These are phyloP conservation scores for Tetraodon nigroviridis DNA, from an alignment of 2,113 vertebrate species.

Conservation along the genomic window DNA sequence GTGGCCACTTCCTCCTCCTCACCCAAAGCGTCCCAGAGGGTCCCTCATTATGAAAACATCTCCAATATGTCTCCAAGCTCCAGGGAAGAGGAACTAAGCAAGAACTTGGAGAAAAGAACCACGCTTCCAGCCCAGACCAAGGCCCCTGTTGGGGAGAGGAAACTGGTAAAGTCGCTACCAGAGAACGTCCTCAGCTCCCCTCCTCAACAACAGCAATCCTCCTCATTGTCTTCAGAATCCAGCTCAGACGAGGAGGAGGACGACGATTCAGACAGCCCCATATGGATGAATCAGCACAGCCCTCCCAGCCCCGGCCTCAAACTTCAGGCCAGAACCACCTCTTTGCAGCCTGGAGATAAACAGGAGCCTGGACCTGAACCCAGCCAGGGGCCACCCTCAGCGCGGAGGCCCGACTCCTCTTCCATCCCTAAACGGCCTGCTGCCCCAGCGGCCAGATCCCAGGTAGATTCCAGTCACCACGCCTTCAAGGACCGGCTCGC, in stretches of 20 bases:
- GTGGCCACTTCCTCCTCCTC: slow-evolving; percentile 42
- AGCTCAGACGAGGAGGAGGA: slow-evolving; percentile 59
- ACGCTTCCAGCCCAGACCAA: slow-evolving; percentile 59
- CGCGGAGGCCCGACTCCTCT: slow-evolving; percentile 53
- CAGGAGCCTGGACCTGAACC: slow-evolving; percentile 26
- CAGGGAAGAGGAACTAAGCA: slow-evolving; percentile 39
- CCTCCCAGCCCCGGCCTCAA: slow-evolving; percentile 48
- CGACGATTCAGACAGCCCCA: slow-evolving; percentile 64
- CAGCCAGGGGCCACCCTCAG: slow-evolving; percentile 19
- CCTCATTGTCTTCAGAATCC: slow-evolving; percentile 59
- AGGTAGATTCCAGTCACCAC: slow-evolving; percentile 76
- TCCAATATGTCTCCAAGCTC: slow-evolving; percentile 27
- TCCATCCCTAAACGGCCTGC: slow-evolving; percentile 72
- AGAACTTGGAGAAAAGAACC: slow-evolving; percentile 60
- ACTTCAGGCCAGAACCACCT: slow-evolving; percentile 31
- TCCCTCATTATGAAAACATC: slow-evolving; percentile 76
- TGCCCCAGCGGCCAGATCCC: slow-evolving; percentile 53
- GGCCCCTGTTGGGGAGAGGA: slow-evolving; percentile 53
- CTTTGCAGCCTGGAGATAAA: slow-evolving; percentile 37
- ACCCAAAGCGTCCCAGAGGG: slow-evolving; percentile 52
- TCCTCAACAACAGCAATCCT: slow-evolving; percentile 54
- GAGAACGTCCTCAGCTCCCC: slow-evolving; percentile 48
- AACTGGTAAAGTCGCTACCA: slow-evolving; percentile 60
- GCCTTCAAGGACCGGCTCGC: slow-evolving; percentile 83
- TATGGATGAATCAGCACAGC: slow-evolving; percentile 72